Conservation (phyloP, 2,113 vertebrate species). For the Colius striatus region DNA sequence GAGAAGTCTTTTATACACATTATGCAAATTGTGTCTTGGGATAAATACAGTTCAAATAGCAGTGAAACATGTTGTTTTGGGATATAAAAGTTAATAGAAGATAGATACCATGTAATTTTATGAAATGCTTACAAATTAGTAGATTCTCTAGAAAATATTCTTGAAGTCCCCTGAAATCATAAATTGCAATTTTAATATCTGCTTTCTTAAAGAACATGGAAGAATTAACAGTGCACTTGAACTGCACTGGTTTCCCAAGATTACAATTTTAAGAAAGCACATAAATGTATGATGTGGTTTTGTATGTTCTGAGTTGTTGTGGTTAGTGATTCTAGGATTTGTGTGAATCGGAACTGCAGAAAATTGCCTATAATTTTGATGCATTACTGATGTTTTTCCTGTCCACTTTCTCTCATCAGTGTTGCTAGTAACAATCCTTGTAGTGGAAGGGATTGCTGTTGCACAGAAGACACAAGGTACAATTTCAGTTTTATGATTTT, state of each 20-base stretch:
- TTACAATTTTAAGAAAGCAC: not conserved
- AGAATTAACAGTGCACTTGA: not conserved
- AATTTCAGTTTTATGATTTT: not conserved
- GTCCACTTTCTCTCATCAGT: slow-evolving; percentile 78
- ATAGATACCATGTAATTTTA: not conserved
- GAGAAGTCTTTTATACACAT: not conserved
- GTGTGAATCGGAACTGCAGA: not conserved
- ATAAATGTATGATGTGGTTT: not conserved
- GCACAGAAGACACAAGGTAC: slow-evolving; percentile 96
- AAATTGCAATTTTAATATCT: not conserved
- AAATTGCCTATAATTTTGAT: not conserved
- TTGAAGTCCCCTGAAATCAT: not conserved
- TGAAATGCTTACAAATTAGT: not conserved
- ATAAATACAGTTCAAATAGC: not conserved
- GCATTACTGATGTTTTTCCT: slow-evolving; percentile 52
- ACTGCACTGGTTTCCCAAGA: not conserved
- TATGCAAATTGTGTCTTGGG: not conserved
- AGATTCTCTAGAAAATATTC: not conserved
- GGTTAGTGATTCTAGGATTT: not conserved
- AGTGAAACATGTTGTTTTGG: not conserved
- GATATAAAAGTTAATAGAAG: not conserved
- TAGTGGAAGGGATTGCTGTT: slow-evolving; percentile 92
- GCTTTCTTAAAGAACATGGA: not conserved
- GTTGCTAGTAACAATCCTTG: slow-evolving; percentile 90
- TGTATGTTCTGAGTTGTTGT: not conserved